Conservation (phyloP, 2,888 invertebrate species). For the Eupithecia insigniata region DNA sequence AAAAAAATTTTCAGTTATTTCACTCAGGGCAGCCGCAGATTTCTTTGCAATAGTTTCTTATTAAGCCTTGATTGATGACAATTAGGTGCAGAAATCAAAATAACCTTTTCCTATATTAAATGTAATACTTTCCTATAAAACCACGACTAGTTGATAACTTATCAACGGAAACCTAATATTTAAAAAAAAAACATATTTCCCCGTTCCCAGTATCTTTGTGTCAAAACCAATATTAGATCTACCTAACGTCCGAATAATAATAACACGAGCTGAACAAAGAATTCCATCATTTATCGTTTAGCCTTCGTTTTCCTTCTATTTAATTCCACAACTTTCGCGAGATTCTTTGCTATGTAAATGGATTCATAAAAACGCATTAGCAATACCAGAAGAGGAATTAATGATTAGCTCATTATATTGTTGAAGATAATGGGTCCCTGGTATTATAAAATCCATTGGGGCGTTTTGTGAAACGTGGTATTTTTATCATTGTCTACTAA, state of each 20-base stretch:
- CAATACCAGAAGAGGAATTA: slow-evolving; percentile 31
- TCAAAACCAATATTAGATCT: slow-evolving; percentile 21
- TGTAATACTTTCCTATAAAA: neutral
- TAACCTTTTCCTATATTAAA: neutral
- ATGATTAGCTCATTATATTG: slow-evolving; percentile 27
- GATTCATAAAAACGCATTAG: slow-evolving; percentile 30
- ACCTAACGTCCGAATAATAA: slow-evolving; percentile 37
- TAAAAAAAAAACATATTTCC: slow-evolving; percentile 9
- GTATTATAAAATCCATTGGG: slow-evolving; percentile 33
- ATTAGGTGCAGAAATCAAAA: neutral
- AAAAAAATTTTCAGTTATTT: neutral
- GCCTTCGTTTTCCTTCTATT: neutral
- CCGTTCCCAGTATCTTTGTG: slow-evolving; percentile 16
- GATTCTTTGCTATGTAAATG: slow-evolving; percentile 21
- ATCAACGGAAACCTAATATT: neutral
- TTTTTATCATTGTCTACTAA: slow-evolving; percentile 38
- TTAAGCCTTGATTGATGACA: neutral
- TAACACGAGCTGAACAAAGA: slow-evolving; percentile 33
- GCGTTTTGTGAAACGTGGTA: slow-evolving; percentile 35
- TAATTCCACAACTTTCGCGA: slow-evolving; percentile 30
- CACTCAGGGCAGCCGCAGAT: no score
- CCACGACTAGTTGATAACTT: neutral
- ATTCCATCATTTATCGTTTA: slow-evolving; percentile 11
- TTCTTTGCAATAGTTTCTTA: neutral
- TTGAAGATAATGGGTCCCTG: slow-evolving; percentile 33